Evolutionary conservation across 2,797 vertebrate genomes (phyloP), one percentile per base, ranked within the genome.

Genomic region (Tarsius wallacei): DNA sequence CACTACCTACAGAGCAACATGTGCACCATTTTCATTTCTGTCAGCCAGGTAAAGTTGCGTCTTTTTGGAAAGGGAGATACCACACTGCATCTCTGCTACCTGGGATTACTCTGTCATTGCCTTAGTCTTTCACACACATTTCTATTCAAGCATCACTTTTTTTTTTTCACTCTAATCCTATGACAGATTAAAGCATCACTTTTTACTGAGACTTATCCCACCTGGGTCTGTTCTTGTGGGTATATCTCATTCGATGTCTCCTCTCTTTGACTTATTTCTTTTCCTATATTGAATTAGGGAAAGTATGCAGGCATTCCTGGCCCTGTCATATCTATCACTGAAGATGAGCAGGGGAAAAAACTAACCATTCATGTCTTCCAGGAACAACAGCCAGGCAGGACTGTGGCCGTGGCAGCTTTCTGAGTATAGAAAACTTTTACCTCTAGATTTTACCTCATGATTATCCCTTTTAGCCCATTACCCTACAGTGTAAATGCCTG

Each of bases 1-100:
- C 73, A 57, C 33, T 83, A 31, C 11, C 7, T 21, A 33, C 19
- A 87, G 55, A 94, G 22, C 53, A 90, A 28, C 68, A 49, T 9
- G 8, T 86, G 26, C 31, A 80, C 42, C n/a, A 1, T 47, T 94
- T 66, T 86, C 24, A 77, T 92, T 95, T 76, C 17, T 16, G 9
- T 55, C 51, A 91, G 33, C 82, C 61, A 93, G 61, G 76, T 96
- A 77, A 90, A 76, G 85, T 66, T 31, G 28, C 57, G 49, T 74
- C 49, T 1, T 93, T 85, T n/a, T 74, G 91, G 61, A 87, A 90
- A n/a, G 31, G 36, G 61, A 81, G 24, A 85, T 86, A 47, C 63
- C 51, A 64, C 31, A 22, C 14, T 57, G 33, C 33, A 87, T 83
- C 61, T 91, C 80, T 87, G 53, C 70, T 73, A 77, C 19, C 55